These are phyloP conservation scores for Ailurus styani DNA, from an alignment of 2,113 vertebrate species.

Conservation along the genomic window DNA sequence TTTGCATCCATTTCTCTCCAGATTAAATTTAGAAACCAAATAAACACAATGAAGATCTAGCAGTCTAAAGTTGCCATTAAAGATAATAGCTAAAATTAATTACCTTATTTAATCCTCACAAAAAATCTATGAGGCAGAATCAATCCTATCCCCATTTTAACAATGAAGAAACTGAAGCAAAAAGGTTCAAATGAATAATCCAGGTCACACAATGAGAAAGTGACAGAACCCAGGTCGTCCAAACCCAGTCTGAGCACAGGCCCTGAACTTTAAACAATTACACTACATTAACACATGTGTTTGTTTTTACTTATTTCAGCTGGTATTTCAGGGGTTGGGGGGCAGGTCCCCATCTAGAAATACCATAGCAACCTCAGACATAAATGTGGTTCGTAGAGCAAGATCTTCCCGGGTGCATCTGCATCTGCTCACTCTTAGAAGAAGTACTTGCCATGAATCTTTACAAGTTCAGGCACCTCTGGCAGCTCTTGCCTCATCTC, in stretches of 20 bases:
- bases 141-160: not conserved
- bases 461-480: no score
- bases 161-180: not conserved
- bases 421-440: not conserved
- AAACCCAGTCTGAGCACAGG: not conserved
- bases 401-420: not conserved
- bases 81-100: slow-evolving; percentile 22
- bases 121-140: not conserved
- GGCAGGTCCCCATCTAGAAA: not conserved
- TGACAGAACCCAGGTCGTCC: not conserved
- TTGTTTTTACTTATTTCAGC: not conserved
- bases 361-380: not conserved
- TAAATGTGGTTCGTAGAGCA: not conserved
- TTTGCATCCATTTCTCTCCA: not conserved
- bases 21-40: not conserved
- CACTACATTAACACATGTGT: accelerated
- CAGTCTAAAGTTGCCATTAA: not conserved
- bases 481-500: no score
- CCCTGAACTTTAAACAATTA: not conserved
- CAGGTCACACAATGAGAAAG: not conserved
- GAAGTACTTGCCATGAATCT: not conserved
- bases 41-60: not conserved
- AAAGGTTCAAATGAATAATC: not conserved
- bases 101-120: not conserved
- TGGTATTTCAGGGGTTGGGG: no score